A percentile compares a stretch with the other conserved stretches of the same genome.
phyloP scores from a whole-genome alignment of 2,113 vertebrate species.

The Callaeas wilsoni region DNA sequence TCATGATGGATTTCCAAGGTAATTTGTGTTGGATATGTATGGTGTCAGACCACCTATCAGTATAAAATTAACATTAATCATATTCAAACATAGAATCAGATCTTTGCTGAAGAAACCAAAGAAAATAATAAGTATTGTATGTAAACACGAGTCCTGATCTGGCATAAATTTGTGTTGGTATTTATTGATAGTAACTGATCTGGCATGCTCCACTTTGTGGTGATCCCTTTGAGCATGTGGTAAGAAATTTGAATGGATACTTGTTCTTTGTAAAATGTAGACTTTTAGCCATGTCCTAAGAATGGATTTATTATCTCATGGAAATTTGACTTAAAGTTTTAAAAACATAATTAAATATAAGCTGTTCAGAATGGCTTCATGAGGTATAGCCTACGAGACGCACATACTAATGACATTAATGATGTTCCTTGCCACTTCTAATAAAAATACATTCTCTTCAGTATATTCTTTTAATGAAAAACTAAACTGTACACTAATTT shows the following conservation, averaged over 20 bases:
- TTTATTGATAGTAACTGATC: neutral
- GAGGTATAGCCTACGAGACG: neutral
- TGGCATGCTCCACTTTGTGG: neutral
- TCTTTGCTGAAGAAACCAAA: neutral
- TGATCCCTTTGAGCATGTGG: neutral
- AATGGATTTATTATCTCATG: neutral
- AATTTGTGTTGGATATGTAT: neutral
- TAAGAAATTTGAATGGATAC: neutral
- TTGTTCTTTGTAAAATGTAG: neutral
- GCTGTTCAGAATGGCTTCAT: neutral
- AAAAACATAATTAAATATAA: neutral
- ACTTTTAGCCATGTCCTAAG: neutral
- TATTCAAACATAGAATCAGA: neutral
- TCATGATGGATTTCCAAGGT: neutral
- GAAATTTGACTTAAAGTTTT: neutral
- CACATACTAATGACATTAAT: neutral
- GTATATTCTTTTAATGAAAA: neutral
- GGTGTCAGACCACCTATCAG: neutral
- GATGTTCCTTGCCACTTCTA: neutral
- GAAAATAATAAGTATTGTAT: neutral
- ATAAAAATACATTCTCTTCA: neutral
- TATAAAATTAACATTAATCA: neutral
- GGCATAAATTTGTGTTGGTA: neutral
- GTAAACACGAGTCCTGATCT: neutral
- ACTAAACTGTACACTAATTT: neutral